Percentiles rank a stretch among this genome's conserved stretches.
phyloP scores from a whole-genome alignment of 2,797 vertebrate genomes.

The Adelosebastes latens region DNA sequence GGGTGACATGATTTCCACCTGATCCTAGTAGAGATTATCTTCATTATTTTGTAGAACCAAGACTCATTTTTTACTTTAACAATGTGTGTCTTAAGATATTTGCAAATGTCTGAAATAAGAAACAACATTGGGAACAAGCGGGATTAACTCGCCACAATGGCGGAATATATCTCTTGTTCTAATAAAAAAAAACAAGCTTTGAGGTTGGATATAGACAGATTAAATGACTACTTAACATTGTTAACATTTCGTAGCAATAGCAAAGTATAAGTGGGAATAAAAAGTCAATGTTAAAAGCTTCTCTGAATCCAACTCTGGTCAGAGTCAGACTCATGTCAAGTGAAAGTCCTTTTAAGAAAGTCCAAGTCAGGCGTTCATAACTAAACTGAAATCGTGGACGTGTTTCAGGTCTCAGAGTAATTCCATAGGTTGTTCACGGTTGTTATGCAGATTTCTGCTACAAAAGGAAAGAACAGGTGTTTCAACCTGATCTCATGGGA shows the following conservation, averaged over 20 bases:
- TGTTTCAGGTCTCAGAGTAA: background rate
- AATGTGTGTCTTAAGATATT: background rate
- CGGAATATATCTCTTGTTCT: background rate
- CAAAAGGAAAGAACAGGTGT: background rate
- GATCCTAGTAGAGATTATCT: background rate
- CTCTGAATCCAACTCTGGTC: background rate
- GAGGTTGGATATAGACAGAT: background rate
- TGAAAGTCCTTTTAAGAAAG: background rate
- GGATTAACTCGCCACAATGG: background rate
- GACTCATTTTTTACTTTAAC: background rate
- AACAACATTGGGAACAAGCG: background rate
- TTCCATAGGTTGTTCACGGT: background rate
- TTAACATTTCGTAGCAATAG: too few relatives aligned
- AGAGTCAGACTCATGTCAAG: too few relatives aligned
- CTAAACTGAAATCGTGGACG: background rate
- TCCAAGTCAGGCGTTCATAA: background rate
- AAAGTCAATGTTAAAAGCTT: background rate
- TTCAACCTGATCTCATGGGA: too few relatives aligned
- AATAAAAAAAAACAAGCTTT: background rate
- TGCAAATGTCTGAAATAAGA: background rate
- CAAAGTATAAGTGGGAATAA: background rate
- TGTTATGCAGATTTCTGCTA: background rate
- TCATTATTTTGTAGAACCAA: background rate
- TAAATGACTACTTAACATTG: background rate
- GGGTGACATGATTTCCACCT: background rate